Evolutionary conservation across 1,140 invertebrate species (phyloP).

Genomic region (Teleopsis dalmanni): DNA sequence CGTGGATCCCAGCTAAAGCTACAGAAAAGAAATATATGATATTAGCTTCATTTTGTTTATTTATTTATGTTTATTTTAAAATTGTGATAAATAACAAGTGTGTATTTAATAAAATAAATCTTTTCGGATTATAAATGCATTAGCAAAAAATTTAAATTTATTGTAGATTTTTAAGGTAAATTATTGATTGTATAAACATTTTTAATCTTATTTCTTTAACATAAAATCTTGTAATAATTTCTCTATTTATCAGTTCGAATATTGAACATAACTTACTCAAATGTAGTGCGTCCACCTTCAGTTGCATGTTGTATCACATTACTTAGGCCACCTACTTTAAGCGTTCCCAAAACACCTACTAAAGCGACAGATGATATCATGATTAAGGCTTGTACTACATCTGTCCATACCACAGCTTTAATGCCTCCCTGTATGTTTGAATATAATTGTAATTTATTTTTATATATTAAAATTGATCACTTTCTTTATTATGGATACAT

Average conservation of each 20-base stretch:
- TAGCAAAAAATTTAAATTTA: not conserved
- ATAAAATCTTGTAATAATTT: not conserved
- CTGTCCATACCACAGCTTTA: conserved; percentile 83
- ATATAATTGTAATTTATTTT: too few relatives aligned
- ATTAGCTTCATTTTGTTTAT: too few relatives aligned
- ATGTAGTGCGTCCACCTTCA: conserved; percentile 51
- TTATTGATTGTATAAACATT: not conserved
- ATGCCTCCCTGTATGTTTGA: conserved; percentile 59
- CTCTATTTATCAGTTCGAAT: too few relatives aligned
- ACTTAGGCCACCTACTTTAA: conserved; percentile 56
- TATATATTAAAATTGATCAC: too few relatives aligned
- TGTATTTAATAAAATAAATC: too few relatives aligned
- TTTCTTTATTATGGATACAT: too few relatives aligned
- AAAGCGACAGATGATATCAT: conserved; percentile 66
- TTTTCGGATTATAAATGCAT: not conserved
- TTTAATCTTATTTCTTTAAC: not conserved
- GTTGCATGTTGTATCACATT: conserved; percentile 55
- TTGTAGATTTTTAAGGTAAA: not conserved
- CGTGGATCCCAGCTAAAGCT: conserved; percentile 31
- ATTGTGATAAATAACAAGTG: too few relatives aligned
- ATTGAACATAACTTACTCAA: conserved; percentile 57
- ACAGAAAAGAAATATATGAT: not conserved
- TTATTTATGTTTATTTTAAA: too few relatives aligned
- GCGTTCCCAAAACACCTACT: conserved; percentile 59
- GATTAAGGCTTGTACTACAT: conserved; percentile 69